A percentile compares a stretch with the other conserved stretches of the same genome.
Conservation (phyloP, 2,888 invertebrate species). For the Desoria tigrina region DNA sequence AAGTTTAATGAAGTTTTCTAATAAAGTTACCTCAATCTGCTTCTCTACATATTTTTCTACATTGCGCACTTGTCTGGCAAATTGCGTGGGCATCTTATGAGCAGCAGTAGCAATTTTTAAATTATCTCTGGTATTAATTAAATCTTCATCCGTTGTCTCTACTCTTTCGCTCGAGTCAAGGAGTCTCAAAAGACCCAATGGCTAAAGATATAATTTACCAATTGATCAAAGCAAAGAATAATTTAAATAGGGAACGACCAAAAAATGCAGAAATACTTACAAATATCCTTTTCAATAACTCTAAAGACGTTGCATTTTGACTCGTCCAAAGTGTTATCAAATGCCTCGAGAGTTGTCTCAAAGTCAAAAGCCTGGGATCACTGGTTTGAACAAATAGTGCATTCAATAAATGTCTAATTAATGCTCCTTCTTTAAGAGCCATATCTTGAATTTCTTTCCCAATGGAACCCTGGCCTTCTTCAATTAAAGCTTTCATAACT, state of each 20-base stretch:
- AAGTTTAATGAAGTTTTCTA: background rate
- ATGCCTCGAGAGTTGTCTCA: slow-evolving; percentile 89
- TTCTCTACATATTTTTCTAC: slow-evolving; percentile 73
- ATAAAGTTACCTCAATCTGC: slow-evolving; percentile 69
- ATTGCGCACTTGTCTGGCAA: slow-evolving; percentile 51
- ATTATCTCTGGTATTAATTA: slow-evolving; percentile 83
- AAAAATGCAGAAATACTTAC: slow-evolving; percentile 62
- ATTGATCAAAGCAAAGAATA: slow-evolving; percentile 9
- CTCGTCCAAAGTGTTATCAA: slow-evolving; percentile 94
- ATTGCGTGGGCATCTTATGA: slow-evolving; percentile 49
- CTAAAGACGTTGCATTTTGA: slow-evolving; percentile 87
- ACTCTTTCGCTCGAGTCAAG: slow-evolving; percentile 84
- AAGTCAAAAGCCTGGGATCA: slow-evolving; percentile 80
- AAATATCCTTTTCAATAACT: slow-evolving; percentile 80
- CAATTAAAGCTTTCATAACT: slow-evolving; percentile 95
- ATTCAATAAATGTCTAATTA: slow-evolving; percentile 86
- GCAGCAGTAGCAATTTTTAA: slow-evolving; percentile 75
- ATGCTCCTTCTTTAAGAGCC: slow-evolving; percentile 92
- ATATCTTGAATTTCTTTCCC: slow-evolving; percentile 93
- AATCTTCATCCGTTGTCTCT: slow-evolving; percentile 66
- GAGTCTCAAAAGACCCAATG: slow-evolving; percentile 84
- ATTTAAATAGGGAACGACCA: background rate
- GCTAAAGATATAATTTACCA: slow-evolving; percentile 68
- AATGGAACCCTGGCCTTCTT: slow-evolving; percentile 91
- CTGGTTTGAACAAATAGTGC: slow-evolving; percentile 76